phyloP scores from a whole-genome alignment of 2,113 vertebrate genomes.

The Cheilinus undulatus region DNA sequence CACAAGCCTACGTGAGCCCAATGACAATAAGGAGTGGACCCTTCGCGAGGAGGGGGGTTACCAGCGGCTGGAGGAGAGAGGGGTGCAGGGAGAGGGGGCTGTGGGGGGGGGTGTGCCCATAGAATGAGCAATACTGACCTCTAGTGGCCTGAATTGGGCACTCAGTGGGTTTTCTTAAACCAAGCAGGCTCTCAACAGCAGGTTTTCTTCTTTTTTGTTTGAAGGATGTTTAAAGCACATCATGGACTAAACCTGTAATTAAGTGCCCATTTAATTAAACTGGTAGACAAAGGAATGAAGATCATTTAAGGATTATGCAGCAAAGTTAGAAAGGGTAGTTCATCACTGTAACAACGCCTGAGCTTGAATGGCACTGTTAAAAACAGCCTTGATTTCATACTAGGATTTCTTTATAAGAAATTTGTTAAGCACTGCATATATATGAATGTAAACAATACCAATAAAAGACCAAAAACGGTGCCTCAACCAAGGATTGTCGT shows the following conservation, averaged over 20 bases:
- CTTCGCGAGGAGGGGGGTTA: slow-evolving; percentile 41
- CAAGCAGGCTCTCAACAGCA: not conserved
- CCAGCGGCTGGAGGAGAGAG: slow-evolving; percentile 33
- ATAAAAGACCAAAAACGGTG: too few relatives aligned
- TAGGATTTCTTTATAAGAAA: too few relatives aligned
- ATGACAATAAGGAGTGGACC: slow-evolving; percentile 83
- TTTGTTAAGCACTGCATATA: too few relatives aligned
- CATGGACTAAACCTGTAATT: slow-evolving; percentile 1
- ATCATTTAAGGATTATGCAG: not conserved
- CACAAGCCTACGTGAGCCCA: slow-evolving; percentile 82
- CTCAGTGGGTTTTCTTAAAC: not conserved
- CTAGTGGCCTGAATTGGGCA: slow-evolving; percentile 63
- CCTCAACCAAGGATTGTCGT: not conserved
- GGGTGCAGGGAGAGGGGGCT: slow-evolving; percentile 11
- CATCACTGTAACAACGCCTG: not conserved
- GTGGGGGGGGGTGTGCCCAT: not conserved
- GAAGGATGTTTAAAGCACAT: not conserved
- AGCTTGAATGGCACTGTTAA: not conserved
- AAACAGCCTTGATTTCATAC: not conserved
- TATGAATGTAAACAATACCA: too few relatives aligned
- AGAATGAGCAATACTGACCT: slow-evolving; percentile 80
- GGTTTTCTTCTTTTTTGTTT: not conserved
- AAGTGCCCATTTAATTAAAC: not conserved
- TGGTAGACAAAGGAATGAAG: not conserved
- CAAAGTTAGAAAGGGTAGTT: not conserved